These are phyloP conservation scores for Pantherophis alleghaniensis DNA, from an alignment of 2,797 vertebrate species.

Conservation along the genomic window DNA sequence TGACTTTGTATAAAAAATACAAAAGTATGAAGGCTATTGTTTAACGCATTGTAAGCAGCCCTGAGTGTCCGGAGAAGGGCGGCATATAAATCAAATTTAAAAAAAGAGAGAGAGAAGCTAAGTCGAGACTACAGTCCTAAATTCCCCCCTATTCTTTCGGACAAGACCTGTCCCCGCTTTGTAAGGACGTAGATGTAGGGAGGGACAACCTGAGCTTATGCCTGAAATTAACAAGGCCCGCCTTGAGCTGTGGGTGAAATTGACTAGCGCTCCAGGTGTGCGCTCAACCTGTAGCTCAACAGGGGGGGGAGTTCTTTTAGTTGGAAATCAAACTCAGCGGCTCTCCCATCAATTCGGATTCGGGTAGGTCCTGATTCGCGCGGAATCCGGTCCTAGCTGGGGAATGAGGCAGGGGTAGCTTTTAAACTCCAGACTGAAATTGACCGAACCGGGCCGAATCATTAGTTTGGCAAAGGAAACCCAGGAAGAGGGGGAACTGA, in stretches of 20 bases:
- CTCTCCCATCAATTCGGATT: not conserved
- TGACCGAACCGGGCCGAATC: not conserved
- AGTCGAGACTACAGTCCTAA: not conserved
- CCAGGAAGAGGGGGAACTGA: not conserved
- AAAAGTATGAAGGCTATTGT: too few relatives aligned
- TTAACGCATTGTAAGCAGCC: too few relatives aligned
- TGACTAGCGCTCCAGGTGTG: not conserved
- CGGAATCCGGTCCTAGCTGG: not conserved
- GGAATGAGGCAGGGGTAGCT: not conserved
- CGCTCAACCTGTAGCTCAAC: not conserved
- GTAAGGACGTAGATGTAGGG: not conserved
- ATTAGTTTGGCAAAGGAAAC: not conserved
- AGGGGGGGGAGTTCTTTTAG: accelerated
- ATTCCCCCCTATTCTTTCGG: not conserved
- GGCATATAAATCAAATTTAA: too few relatives aligned
- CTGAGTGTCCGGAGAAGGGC: too few relatives aligned
- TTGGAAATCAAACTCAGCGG: not conserved
- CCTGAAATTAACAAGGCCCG: not conserved
- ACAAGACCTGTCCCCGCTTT: not conserved
- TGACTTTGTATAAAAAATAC: too few relatives aligned
- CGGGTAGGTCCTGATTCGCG: not conserved
- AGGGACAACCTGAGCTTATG: not conserved
- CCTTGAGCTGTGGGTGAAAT: not conserved
- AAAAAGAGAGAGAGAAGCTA: not conserved
- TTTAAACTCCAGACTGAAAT: not conserved